These are phyloP conservation scores for Tadarida brasiliensis DNA, from an alignment of 2,797 vertebrate genomes.

Conservation along the genomic window DNA sequence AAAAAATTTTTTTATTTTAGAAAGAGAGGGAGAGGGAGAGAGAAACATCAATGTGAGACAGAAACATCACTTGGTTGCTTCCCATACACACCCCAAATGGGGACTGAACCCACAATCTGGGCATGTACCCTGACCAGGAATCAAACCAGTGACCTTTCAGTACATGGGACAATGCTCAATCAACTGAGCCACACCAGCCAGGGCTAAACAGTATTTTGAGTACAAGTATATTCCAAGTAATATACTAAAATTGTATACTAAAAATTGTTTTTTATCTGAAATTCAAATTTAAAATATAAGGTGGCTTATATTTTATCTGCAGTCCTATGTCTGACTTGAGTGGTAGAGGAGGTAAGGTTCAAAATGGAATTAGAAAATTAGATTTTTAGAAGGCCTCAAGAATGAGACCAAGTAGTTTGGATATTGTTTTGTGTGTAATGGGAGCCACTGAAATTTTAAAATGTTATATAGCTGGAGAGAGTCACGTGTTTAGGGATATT, in stretches of 20 bases:
- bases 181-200: too few species aligned
- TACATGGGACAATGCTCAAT: too few species aligned
- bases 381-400: neutral
- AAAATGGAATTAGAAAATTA: slow-evolving; percentile 5
- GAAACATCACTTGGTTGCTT: too few species aligned
- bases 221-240: neutral
- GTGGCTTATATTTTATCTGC: neutral
- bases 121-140: too few species aligned
- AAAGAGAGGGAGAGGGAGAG: too few species aligned
- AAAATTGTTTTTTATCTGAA: slow-evolving; percentile 23
- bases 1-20: too few species aligned
- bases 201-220: neutral
- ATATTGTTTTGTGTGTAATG: slow-evolving; percentile 17
- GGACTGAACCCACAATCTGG: too few species aligned
- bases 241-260: slow-evolving; percentile 3
- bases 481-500: slow-evolving; percentile 4
- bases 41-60: too few species aligned
- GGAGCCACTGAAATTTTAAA: neutral
- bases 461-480: neutral
- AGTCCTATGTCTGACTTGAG: neutral
- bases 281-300: slow-evolving; percentile 30
- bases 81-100: too few species aligned
- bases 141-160: too few species aligned
- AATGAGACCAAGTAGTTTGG: neutral
- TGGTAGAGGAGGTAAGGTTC: neutral